Conservation (phyloP, 2,888 invertebrate species). For the Caenorhabditis macrosperma region DNA sequence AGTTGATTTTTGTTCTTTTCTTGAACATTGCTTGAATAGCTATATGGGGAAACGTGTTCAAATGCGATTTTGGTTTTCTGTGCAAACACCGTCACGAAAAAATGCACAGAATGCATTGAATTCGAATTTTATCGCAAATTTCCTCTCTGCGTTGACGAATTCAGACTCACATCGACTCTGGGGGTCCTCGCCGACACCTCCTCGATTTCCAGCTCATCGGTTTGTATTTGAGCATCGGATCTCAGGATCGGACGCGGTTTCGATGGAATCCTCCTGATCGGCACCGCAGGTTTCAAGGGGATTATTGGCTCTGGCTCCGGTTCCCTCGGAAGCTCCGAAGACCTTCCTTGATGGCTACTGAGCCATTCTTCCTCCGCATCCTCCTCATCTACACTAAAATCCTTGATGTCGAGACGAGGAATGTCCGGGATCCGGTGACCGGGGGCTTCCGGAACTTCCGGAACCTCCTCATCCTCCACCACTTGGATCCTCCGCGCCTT, state of each 20-base stretch:
- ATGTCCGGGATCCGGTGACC: slow-evolving; percentile 6
- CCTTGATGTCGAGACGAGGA: slow-evolving; percentile 13
- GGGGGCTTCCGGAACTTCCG: not conserved
- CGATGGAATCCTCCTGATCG: slow-evolving; percentile 19
- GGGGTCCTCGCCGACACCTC: not conserved
- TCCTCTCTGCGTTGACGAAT: too few species aligned
- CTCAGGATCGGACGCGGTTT: slow-evolving; percentile 29
- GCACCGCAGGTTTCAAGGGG: too few species aligned
- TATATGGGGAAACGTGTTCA: too few species aligned
- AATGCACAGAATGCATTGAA: not conserved
- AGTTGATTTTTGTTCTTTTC: too few species aligned
- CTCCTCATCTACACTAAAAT: slow-evolving; percentile 2
- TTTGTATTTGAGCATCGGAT: slow-evolving; percentile 41
- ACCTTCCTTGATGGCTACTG: slow-evolving; percentile 8
- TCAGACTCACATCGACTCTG: not conserved
- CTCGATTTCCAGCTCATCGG: slow-evolving; percentile 8
- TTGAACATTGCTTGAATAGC: too few species aligned
- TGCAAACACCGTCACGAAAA: too few species aligned
- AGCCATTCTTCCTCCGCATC: slow-evolving; percentile 21
- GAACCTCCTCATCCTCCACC: slow-evolving; percentile 6
- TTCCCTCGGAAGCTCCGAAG: slow-evolving; percentile 19
- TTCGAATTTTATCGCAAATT: not conserved
- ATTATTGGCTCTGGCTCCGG: not conserved
- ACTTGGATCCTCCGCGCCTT: slow-evolving; percentile 14
- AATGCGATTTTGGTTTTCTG: too few species aligned